Evolutionary conservation across 2,888 invertebrate species (phyloP).

Genomic region (Magallana nippona): DNA sequence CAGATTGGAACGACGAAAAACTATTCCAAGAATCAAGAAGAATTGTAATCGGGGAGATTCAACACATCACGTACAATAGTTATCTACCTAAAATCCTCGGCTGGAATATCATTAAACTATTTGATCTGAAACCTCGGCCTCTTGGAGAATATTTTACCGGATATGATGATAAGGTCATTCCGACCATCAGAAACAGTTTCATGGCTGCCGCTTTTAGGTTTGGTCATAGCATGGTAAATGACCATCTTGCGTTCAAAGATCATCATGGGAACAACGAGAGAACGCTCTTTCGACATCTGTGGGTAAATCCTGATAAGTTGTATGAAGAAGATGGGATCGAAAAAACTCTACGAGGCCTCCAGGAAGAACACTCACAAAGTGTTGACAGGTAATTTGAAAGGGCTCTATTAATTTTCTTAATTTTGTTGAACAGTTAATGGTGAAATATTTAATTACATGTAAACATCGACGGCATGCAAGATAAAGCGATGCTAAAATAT

Average conservation of each 20-base stretch:
- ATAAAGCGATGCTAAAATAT: too few species aligned
- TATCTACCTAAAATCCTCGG: conserved; percentile 91
- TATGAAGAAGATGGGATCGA: conserved; percentile 42
- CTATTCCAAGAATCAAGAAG: conserved; percentile 81
- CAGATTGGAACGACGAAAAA: conserved; percentile 86
- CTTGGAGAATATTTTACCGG: conserved; percentile 86
- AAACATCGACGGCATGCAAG: too few species aligned
- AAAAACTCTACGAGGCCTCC: conserved; percentile 40
- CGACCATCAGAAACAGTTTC: conserved; percentile 95
- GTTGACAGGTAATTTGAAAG: conserved; percentile 35
- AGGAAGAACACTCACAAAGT: conserved; percentile 42
- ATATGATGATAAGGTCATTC: conserved; percentile 89
- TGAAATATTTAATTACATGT: too few species aligned
- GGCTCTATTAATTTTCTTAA: too few species aligned
- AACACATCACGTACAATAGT: conserved; percentile 79
- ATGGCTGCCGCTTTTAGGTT: conserved; percentile 96
- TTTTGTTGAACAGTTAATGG: too few species aligned
- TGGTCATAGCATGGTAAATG: conserved; percentile 85
- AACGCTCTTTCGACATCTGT: conserved; percentile 23
- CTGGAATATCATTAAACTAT: conserved; percentile 93
- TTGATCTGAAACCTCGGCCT: conserved; percentile 90
- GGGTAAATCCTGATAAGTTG: conserved; percentile 37
- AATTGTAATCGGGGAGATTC: conserved; percentile 88
- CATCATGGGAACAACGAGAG: neutral
- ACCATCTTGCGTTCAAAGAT: conserved; percentile 37